phyloP scores from a whole-genome alignment of 2,113 vertebrate species.

The Halcyon senegalensis region DNA sequence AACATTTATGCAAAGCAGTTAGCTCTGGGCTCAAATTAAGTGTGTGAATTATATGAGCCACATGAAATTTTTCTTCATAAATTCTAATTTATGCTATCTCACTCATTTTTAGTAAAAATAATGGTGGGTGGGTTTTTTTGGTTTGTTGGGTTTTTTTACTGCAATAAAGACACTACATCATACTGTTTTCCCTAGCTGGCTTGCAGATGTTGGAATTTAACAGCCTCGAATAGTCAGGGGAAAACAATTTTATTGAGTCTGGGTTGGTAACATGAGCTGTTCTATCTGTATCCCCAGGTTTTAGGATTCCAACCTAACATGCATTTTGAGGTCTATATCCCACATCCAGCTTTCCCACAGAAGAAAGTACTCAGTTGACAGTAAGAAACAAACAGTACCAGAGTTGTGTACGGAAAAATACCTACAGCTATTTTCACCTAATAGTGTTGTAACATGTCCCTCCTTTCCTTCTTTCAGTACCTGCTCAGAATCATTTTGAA shows the following conservation, averaged over 20 bases:
- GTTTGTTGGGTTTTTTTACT: not conserved
- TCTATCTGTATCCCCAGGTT: not conserved
- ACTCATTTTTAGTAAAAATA: not conserved
- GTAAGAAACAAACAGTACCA: not conserved
- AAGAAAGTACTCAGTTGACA: not conserved
- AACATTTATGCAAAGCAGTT: fast-evolving
- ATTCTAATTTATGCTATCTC: not conserved
- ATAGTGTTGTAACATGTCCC: not conserved
- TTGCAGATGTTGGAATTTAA: not conserved
- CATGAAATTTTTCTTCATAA: not conserved
- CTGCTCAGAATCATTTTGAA: not conserved
- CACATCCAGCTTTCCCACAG: not conserved
- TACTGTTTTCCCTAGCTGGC: not conserved
- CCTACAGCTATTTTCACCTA: not conserved
- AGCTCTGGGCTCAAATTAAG: not conserved
- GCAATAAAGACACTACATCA: not conserved
- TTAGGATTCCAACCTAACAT: not conserved
- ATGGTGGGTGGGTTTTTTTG: too few relatives aligned
- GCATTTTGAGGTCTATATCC: not conserved
- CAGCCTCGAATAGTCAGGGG: not conserved
- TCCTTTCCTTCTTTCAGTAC: not conserved
- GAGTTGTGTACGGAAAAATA: not conserved
- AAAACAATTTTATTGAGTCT: not conserved
- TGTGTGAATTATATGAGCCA: not conserved
- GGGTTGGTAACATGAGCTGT: not conserved